Evolutionary conservation across 2,888 invertebrate species (phyloP), one percentile per base, ranked within the genome.

Genomic region (Trichogramma dendrolimi): DNA sequence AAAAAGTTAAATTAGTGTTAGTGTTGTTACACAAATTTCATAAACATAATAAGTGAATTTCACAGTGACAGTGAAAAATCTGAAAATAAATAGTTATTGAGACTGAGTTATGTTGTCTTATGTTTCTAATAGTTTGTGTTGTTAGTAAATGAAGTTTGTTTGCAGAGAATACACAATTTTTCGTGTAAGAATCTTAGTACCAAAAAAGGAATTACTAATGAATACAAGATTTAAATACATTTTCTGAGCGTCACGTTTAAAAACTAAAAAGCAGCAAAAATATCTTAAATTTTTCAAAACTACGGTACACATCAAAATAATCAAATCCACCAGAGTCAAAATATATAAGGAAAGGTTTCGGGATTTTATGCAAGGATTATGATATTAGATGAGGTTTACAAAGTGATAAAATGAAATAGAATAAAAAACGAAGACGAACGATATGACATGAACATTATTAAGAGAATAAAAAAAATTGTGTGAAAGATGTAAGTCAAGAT

Each of bases 321-420:
- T 61, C 65, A 66, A 51, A 60, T 63, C 61, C 65, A 60, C 60
- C 65, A 65, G n/a, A 10, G 62, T 58, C 41, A 62, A 60, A 62
- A 62, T 27, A 43, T 40, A 14, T 39, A 47, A 42, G 4, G 27
- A 56, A 50, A 47, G 52, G 46, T 50, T 59, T 48, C 46, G 38
- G 43, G 55, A 49, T 55, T 40, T 51, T n/a, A 57, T 47, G 53
- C 53, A 44, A 40, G 44, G 41, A 27, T 27, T 27, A 27, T 27
- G 27, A 27, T 27, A 2, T 27, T 27, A 11, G 10, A 7, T 44
- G 7, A 27, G 38, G 38, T 27, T 27, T 27, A 27, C 27, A 27
- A 27, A 27, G 27, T 27, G 27, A 27, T 27, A 8, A 14, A 42
- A 51, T 41, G 43, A 39, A 11, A 27, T 44, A 55, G 11, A 48